phyloP scores from a whole-genome alignment of 2,113 vertebrate genomes.

The Labeo catla region DNA sequence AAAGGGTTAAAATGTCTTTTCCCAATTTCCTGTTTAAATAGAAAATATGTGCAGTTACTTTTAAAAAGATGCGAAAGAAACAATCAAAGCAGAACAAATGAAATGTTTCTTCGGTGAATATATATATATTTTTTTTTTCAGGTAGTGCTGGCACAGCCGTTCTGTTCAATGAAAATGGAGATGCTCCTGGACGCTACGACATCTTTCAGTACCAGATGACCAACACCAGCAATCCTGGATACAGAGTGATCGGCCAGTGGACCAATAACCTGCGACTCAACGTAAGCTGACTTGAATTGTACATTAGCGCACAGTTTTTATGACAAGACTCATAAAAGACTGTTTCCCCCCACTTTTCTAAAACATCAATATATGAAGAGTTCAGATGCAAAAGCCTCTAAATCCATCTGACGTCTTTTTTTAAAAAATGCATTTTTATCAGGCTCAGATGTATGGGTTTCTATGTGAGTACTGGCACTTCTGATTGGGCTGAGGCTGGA shows the following conservation, averaged over 20 bases:
- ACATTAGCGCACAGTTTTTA: background rate
- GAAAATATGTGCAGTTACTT: too few relatives aligned
- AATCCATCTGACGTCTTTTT: too few relatives aligned
- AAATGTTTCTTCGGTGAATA: background rate
- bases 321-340: too few relatives aligned
- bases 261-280: constrained; percentile 83
- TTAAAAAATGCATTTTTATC: too few relatives aligned
- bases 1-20: background rate
- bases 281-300: constrained; percentile 66
- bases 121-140: constrained; percentile 57
- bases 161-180: constrained; percentile 90
- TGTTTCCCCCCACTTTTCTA: background rate
- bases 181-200: constrained; percentile 90
- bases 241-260: constrained; percentile 88
- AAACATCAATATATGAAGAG: too few relatives aligned
- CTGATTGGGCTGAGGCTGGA: too few relatives aligned
- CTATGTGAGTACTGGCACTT: too few relatives aligned
- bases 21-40: too few relatives aligned
- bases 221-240: constrained; percentile 81
- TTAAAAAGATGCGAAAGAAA: background rate
- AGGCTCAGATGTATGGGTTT: too few relatives aligned
- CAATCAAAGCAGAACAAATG: background rate
- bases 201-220: constrained; percentile 93
- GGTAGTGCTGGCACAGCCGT: constrained; percentile 89
- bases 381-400: too few relatives aligned